Evolutionary conservation across 2,888 invertebrate genomes (phyloP).

Genomic region (Plagodis pulveraria): DNA sequence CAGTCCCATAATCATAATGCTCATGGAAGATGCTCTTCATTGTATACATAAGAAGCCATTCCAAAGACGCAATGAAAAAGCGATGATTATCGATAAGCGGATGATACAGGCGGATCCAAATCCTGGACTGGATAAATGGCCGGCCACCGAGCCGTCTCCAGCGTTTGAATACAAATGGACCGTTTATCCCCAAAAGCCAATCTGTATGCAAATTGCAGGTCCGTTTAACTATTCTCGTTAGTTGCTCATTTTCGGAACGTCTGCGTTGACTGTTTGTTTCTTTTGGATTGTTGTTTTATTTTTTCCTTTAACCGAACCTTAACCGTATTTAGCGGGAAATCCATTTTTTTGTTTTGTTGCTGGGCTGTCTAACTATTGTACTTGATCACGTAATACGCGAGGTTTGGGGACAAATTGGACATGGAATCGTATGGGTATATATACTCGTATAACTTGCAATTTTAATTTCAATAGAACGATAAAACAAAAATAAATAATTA

Average conservation of each 20-base stretch:
- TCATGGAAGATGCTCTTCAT: constrained; percentile 1
- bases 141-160: constrained; percentile 73
- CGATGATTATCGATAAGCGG: constrained; percentile 57
- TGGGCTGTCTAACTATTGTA: too few relatives aligned
- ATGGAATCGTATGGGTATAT: too few relatives aligned
- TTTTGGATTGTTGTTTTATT: constrained; percentile 21
- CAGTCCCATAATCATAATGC: neutral
- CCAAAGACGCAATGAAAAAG: constrained; percentile 18
- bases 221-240: constrained; percentile 84
- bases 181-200: constrained; percentile 84
- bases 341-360: too few relatives aligned
- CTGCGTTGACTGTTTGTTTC: constrained; percentile 66
- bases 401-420: too few relatives aligned
- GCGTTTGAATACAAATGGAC: constrained; percentile 84
- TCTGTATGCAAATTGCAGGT: constrained; percentile 83
- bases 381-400: too few relatives aligned
- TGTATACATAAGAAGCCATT: constrained; percentile 8
- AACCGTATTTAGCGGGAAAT: too few relatives aligned
- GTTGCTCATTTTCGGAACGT: constrained; percentile 82
- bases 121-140: constrained; percentile 79
- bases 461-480: too few relatives aligned
- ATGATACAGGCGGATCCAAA: constrained; percentile 68
- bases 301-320: too few relatives aligned
- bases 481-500: too few relatives aligned
- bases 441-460: too few relatives aligned